A percentile compares a stretch with the other conserved stretches of the same genome.
phyloP scores from a whole-genome alignment of 2,888 invertebrate species.

The Chloroclystis v-ata region DNA sequence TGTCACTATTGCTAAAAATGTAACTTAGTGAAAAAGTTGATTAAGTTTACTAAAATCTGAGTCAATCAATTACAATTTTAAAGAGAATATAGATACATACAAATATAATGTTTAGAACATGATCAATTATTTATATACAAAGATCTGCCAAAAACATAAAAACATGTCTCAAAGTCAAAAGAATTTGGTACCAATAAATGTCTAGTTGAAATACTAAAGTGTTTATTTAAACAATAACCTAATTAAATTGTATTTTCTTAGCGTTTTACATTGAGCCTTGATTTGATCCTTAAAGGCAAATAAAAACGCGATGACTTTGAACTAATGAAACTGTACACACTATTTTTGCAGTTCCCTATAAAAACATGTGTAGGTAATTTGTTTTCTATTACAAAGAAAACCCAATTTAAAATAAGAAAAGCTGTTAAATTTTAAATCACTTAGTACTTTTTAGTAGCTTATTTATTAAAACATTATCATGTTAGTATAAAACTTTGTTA shows the following conservation, averaged over 20 bases:
- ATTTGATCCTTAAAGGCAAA: constrained; percentile 55
- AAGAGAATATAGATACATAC: constrained; percentile 27
- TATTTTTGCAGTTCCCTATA: constrained; percentile 72
- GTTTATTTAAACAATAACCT: no score
- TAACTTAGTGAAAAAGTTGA: neutral
- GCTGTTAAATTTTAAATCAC: no score
- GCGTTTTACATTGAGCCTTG: constrained; percentile 70
- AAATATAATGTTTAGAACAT: constrained; percentile 29
- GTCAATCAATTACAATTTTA: constrained; percentile 22
- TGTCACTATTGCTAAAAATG: neutral
- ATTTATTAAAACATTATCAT: no score
- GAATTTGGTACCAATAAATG: neutral
- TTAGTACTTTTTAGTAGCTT: no score
- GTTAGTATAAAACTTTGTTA: no score
- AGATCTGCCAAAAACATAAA: constrained; percentile 71
- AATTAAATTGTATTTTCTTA: constrained; percentile 37
- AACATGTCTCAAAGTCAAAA: constrained; percentile 49
- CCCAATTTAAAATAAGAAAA: neutral
- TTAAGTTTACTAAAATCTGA: neutral
- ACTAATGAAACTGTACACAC: constrained; percentile 54
- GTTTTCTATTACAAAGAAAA: neutral
- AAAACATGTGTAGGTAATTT: constrained; percentile 62
- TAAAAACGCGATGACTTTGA: constrained; percentile 62
- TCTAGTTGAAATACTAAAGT: neutral
- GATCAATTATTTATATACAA: constrained; percentile 60